These are phyloP conservation scores for Octomys mimax DNA, from an alignment of 2,797 vertebrate species.

Conservation along the genomic window DNA sequence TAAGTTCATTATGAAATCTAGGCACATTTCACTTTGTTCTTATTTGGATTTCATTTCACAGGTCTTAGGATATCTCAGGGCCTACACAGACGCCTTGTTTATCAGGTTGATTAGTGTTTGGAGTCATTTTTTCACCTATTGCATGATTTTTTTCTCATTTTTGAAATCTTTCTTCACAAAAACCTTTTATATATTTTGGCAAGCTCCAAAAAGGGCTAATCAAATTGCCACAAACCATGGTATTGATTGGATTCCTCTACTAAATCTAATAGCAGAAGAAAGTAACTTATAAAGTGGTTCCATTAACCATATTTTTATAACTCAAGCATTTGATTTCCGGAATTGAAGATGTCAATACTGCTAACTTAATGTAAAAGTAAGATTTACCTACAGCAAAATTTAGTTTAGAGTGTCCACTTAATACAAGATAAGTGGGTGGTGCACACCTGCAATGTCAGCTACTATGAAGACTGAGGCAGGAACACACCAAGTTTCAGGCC, in stretches of 20 bases:
- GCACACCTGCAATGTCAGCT: background rate
- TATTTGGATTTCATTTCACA: background rate
- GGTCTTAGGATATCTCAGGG: conserved; percentile 50
- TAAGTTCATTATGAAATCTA: conserved; percentile 50
- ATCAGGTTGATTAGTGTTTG: background rate
- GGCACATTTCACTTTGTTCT: conserved; percentile 58
- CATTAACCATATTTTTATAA: background rate
- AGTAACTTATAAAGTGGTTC: conserved; percentile 12
- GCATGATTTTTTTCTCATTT: conserved; percentile 43
- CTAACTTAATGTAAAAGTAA: conserved; percentile 59
- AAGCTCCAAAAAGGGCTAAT: background rate
- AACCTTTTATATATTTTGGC: conserved; percentile 40
- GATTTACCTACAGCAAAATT: background rate
- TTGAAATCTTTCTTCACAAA: conserved; percentile 14
- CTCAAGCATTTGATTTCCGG: background rate
- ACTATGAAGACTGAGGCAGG: background rate
- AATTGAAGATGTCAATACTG: conserved; percentile 40
- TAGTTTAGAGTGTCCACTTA: background rate
- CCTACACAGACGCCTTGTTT: background rate
- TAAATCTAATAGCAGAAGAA: conserved; percentile 22
- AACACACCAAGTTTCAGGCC: background rate
- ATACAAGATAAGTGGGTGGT: background rate
- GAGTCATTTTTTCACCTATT: conserved; percentile 14
- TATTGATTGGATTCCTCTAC: background rate
- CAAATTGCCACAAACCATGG: conserved; percentile 22